These are phyloP conservation scores for Psophia crepitans DNA, from an alignment of 2,113 vertebrate genomes.

Conservation along the genomic window DNA sequence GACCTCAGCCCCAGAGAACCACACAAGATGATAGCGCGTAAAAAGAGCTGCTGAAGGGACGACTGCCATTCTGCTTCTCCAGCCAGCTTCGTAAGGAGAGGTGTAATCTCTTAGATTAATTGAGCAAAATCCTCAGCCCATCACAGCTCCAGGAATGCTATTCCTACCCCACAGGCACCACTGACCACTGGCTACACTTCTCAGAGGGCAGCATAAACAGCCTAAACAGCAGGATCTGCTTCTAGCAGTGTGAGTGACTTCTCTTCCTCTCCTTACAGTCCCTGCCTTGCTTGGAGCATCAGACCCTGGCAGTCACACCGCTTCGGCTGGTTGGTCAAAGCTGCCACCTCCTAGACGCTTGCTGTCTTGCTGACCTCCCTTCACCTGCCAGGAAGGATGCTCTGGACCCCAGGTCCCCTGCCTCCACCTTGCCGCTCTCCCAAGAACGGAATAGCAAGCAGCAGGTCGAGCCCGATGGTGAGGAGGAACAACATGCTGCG, in stretches of 20 bases:
- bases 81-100: background rate
- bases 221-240: background rate
- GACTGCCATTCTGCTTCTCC: background rate
- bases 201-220: background rate
- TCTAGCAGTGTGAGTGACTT: background rate
- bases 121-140: background rate
- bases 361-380: background rate
- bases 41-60: background rate
- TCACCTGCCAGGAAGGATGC: background rate
- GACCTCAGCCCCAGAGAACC: background rate
- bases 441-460: background rate
- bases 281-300: background rate
- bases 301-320: background rate
- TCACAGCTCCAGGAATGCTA: background rate
- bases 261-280: background rate
- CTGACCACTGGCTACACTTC: background rate
- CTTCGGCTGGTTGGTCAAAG: background rate
- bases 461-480: background rate
- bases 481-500: background rate
- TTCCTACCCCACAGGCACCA: background rate
- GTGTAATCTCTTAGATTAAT: background rate
- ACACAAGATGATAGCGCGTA: background rate
- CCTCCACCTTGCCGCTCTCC: background rate
- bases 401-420: background rate
- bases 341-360: background rate